Conservation (phyloP, 1,140 invertebrate species). For the Zophobas atratus region DNA sequence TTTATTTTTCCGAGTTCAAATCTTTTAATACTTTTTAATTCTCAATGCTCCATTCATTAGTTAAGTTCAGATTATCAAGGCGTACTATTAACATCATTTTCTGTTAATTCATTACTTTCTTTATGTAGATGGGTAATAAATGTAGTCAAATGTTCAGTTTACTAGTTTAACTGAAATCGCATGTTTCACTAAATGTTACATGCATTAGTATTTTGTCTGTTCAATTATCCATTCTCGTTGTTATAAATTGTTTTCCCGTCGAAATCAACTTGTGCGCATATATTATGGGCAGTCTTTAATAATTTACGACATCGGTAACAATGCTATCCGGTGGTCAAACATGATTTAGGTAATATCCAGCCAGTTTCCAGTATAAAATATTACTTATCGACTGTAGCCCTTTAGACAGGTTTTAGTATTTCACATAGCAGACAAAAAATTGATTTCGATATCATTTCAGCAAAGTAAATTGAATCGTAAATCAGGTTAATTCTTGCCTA, state of each 20-base stretch:
- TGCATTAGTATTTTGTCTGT: slow-evolving; percentile 4
- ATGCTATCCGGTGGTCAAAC: slow-evolving; percentile 36
- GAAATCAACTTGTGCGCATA: slow-evolving; percentile 40
- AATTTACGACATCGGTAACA: slow-evolving; percentile 40
- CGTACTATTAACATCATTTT: too few species aligned
- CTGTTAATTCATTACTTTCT: neutral
- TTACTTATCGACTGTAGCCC: slow-evolving; percentile 34
- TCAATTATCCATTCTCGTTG: slow-evolving; percentile 37
- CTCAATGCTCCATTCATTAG: too few species aligned
- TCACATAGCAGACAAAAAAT: slow-evolving; percentile 37
- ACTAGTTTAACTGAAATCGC: slow-evolving; percentile 17
- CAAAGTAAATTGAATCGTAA: slow-evolving; percentile 35
- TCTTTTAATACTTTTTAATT: too few species aligned
- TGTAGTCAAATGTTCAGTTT: neutral
- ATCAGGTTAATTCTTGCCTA: slow-evolving; percentile 29
- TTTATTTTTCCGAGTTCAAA: too few species aligned
- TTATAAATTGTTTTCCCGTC: slow-evolving; percentile 39
- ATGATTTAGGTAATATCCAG: slow-evolving; percentile 42
- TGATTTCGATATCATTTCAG: slow-evolving; percentile 36
- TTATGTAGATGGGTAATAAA: neutral
- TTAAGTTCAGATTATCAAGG: too few species aligned
- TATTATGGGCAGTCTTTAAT: slow-evolving; percentile 40
- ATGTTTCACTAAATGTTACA: slow-evolving; percentile 15
- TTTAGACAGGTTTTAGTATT: slow-evolving; percentile 36
- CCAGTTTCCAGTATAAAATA: slow-evolving; percentile 37